These are phyloP conservation scores for Mastigias papua DNA, from an alignment of 30 jellyfish, hydroid and myxozoan species.

Conservation along the genomic window DNA sequence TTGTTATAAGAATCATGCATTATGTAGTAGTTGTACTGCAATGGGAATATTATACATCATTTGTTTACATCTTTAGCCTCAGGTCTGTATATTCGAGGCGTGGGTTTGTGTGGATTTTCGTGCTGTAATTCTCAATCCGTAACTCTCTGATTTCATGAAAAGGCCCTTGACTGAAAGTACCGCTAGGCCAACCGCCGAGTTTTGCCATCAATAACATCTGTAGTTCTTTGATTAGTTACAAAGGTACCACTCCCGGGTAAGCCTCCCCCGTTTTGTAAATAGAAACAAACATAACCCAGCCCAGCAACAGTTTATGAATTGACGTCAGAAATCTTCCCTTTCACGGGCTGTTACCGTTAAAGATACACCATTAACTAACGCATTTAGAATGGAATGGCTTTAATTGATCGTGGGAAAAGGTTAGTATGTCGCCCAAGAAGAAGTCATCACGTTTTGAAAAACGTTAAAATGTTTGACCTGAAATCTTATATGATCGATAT, in stretches of 20 bases:
- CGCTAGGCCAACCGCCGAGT: neutral
- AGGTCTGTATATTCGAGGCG: no score
- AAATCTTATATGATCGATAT: neutral
- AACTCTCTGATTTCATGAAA: neutral
- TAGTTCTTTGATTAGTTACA: neutral
- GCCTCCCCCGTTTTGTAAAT: neutral
- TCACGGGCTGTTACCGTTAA: neutral
- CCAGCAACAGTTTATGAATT: slow-evolving; percentile 5
- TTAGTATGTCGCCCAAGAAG: neutral
- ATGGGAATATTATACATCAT: no score
- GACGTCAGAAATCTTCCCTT: neutral
- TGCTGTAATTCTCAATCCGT: neutral
- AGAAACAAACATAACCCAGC: neutral
- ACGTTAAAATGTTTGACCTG: neutral
- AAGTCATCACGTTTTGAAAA: neutral
- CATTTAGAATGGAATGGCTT: neutral
- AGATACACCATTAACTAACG: neutral
- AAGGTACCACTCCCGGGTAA: neutral
- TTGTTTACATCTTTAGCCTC: no score
- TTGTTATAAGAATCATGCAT: no score
- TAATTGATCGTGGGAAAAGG: neutral
- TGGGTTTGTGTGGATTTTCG: neutral
- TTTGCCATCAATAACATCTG: neutral
- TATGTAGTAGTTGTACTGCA: no score
- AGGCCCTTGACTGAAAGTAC: neutral